Conservation (phyloP, 2,888 invertebrate species). For the Philhelius pedissequus region DNA sequence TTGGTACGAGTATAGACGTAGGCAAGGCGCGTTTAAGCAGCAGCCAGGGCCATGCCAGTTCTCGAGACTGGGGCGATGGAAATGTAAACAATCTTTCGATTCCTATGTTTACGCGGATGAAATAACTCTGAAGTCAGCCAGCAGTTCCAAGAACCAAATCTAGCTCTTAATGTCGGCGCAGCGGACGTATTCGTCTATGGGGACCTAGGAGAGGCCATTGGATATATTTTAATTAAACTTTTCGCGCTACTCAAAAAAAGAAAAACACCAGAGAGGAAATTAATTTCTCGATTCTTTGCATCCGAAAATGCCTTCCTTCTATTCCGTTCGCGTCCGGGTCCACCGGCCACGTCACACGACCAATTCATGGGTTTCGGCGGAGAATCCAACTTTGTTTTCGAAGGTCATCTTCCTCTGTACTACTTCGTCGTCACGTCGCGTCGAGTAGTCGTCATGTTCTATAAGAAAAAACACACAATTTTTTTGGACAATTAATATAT, state of each 20-base stretch:
- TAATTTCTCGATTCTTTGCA: conserved; percentile 49
- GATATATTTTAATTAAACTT: conserved; percentile 63
- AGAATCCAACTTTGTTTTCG: conserved; percentile 13
- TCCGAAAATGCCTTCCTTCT: not conserved
- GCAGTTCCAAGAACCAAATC: conserved; percentile 6
- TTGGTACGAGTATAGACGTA: no score
- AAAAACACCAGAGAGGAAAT: conserved; percentile 56
- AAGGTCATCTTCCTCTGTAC: conserved; percentile 1
- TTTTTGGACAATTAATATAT: conserved; percentile 28
- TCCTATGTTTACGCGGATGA: conserved; percentile 55
- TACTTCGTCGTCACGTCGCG: not conserved
- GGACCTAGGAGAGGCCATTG: conserved; percentile 24
- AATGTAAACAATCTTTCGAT: conserved; percentile 65
- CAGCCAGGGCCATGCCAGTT: not conserved
- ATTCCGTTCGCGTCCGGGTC: not conserved
- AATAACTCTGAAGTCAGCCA: conserved; percentile 52
- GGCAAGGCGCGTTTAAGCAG: conserved; percentile 3
- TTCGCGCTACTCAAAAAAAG: conserved; percentile 47
- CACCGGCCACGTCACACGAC: not conserved
- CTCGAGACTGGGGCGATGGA: conserved; percentile 29
- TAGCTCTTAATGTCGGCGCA: not conserved
- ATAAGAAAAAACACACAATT: not conserved
- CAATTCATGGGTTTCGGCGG: not conserved
- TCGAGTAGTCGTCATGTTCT: no score
- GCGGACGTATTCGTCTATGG: not conserved